Evolutionary conservation across 2,797 vertebrate species (phyloP).

Genomic region (Mallotus villosus): DNA sequence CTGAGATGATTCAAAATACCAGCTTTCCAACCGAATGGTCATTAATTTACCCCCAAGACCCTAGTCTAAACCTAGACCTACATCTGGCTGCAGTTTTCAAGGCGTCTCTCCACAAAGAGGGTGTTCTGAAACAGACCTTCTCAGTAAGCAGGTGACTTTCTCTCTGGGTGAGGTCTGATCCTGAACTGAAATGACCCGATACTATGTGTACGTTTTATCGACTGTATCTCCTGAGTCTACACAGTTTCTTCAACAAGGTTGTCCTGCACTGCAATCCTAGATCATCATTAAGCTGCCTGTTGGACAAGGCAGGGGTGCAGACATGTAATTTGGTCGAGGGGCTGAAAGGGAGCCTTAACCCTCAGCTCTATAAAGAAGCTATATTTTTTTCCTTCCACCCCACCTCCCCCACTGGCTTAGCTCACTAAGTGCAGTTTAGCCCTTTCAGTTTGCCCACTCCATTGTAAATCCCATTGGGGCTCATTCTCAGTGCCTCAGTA

Average conservation of each 20-base stretch:
- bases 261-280: slow-evolving; percentile 43
- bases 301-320: slow-evolving; percentile 70
- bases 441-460: slow-evolving; percentile 81
- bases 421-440: slow-evolving; percentile 70
- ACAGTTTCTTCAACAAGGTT: slow-evolving; percentile 47
- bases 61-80: slow-evolving; percentile 20
- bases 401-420: slow-evolving; percentile 69
- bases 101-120: neutral
- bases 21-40: no score
- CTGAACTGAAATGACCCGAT: slow-evolving; percentile 29
- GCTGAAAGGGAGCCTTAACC: slow-evolving; percentile 73
- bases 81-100: neutral
- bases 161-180: slow-evolving; percentile 14
- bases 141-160: slow-evolving; percentile 4
- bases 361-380: slow-evolving; percentile 76
- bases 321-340: slow-evolving; percentile 75
- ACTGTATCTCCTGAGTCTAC: slow-evolving; percentile 36
- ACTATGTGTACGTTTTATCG: slow-evolving; percentile 9
- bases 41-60: slow-evolving; percentile 25
- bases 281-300: slow-evolving; percentile 61
- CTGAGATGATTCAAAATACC: no score
- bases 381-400: slow-evolving; percentile 71
- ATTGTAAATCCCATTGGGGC: slow-evolving; percentile 74
- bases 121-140: neutral
- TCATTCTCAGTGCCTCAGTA: slow-evolving; percentile 61